Base-by-base conservation (phyloP, 2,797 vertebrate genomes). In the Thamnophis elegans region DNA sequence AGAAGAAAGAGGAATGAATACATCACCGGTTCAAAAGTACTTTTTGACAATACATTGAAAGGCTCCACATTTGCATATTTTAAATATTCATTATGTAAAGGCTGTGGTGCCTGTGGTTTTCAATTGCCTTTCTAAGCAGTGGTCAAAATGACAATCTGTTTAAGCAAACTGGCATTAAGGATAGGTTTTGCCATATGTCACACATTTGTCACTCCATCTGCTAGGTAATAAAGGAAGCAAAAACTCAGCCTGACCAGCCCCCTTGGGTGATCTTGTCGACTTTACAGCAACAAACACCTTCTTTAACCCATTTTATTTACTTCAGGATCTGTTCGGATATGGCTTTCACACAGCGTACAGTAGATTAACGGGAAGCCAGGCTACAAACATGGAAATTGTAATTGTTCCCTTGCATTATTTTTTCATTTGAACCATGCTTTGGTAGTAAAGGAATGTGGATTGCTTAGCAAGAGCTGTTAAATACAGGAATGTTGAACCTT, bases 131-230 rank as follows among this genome's bases (percentile, higher is more conserved):
- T 94, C 93, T 96, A 96, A 96, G 93, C 94, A 93, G 94, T 96
- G 96, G 96, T 97, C 96, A 96, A 62, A 95, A 97, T 96, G 95
- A 97, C 97, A 97, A 97, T 97, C 97, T 97, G 97, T 97, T 98
- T 96, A 97, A 88, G 97, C 96, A 96, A 97, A 97, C 95, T 97
- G 96, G 96, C 95, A 93, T 94, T 54, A 95, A 96, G 94, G 96
- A 96, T 96, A 96, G 95, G 96, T 97, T 95, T 95, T 96, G 96
- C 97, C 97, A 88, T 97, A 97, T 97, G 97, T 95, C 96, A 96
- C 95, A 94, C 97, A 96, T 98, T 98, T 97, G 96, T 96, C 93
- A 87, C 92, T 94, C 97, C 97, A 97, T 97, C 97, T 97, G 97
- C 92, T 96, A 91, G 78, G 88, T 95, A 96, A 95, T 94, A 96